Evolutionary conservation across 2,113 vertebrate species (phyloP), one percentile per base, ranked within the genome.

Genomic region (Dromas ardeola): DNA sequence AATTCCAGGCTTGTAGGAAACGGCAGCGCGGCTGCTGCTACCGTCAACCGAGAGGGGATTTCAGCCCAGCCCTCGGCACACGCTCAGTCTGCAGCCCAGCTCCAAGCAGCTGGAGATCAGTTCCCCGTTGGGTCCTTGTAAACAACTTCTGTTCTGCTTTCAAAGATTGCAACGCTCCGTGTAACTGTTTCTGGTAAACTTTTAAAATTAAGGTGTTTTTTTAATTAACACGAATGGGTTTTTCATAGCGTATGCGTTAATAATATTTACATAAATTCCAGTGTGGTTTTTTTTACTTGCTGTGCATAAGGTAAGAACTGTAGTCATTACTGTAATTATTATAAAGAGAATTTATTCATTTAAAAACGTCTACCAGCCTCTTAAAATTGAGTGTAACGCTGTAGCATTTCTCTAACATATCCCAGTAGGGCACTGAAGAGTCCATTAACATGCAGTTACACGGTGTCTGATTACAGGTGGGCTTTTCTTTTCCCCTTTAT

Each of bases 291-390:
- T 92, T 94, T 89, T 83, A 96, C 92, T 95, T 90, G 87, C 82
- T 86, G 13, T 97, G 69, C 38, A 25, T 93, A 91, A 94, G 43
- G 40, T 86, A 88, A 88, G 42, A 92, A 76, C 74, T 96, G 86
- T 95, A 94, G 81, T 90, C 53, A 70, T 80, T 65, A 77, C 53
- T 95, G 77, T 70, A 97, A 88, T 80, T 97, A 76, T 78, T 78
- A 97, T 92, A 97, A 97, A 96, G 94, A 95, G 94, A 95, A 87
- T 95, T 76, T 90, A 86, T 93, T 97, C 26, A 79, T 88, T 97
- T 82, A 26, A 94, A 96, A 96, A 86, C 8, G 52, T 72, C 79
- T 95, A 9, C 45, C 2, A 5, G 79, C 53, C 83, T 97, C 87
- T 73, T 97, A 78, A 91, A 90, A 93, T 65, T 16, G 14, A 55